Evolutionary conservation across 2,797 vertebrate genomes (phyloP).

Genomic region (Cuniculus paca): DNA sequence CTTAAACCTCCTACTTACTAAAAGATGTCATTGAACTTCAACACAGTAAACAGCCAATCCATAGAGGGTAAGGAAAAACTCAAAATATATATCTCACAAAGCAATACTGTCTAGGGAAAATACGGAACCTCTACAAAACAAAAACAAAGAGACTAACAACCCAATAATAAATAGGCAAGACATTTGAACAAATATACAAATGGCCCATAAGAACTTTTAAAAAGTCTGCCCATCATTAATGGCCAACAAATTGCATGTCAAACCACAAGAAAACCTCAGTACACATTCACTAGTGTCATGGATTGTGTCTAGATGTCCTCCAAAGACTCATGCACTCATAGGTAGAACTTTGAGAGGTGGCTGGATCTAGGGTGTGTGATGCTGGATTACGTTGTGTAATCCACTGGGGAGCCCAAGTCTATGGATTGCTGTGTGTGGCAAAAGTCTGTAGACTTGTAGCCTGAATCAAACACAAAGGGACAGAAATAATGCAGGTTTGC

Average conservation of each 20-base stretch:
- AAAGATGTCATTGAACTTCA: neutral
- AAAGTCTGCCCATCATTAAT: neutral
- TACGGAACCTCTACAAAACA: neutral
- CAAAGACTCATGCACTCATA: neutral
- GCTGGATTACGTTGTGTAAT: neutral
- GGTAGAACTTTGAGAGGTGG: neutral
- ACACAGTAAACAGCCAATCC: neutral
- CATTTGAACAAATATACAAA: neutral
- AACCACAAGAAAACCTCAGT: neutral
- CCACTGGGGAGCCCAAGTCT: neutral
- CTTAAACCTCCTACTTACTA: neutral
- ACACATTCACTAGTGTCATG: neutral
- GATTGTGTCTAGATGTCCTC: neutral
- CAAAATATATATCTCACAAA: slow-evolving; percentile 35
- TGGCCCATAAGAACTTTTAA: neutral
- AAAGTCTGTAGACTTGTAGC: neutral
- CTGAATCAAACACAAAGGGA: neutral
- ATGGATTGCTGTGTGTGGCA: neutral
- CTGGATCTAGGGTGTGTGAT: neutral
- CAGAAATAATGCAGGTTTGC: neutral
- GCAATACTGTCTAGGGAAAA: neutral
- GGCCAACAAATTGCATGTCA: neutral
- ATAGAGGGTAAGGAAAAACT: neutral
- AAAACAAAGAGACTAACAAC: slow-evolving; percentile 1
- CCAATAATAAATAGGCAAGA: neutral